phyloP scores from a whole-genome alignment of 2,888 invertebrate species.

The Neocrepidodera transversa region DNA sequence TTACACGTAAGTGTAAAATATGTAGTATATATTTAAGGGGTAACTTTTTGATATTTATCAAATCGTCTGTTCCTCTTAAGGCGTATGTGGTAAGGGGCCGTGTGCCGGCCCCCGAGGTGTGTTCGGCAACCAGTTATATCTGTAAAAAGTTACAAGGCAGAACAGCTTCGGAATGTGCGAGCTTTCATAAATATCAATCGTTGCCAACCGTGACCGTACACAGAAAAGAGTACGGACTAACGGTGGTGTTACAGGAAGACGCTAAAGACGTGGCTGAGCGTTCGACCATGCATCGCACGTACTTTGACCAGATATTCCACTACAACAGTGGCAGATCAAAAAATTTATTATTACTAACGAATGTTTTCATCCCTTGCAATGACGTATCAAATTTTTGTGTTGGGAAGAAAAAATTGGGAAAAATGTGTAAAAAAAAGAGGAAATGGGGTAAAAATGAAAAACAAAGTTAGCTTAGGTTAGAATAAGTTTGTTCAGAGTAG shows the following conservation, averaged over 20 bases:
- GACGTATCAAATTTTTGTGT: too few relatives aligned
- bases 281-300: slow-evolving; percentile 7
- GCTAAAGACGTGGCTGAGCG: background rate
- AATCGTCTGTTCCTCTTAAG: background rate
- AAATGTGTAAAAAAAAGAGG: too few relatives aligned
- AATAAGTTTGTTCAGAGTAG: too few relatives aligned
- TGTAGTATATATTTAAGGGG: too few relatives aligned
- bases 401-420: too few relatives aligned
- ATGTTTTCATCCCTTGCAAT: too few relatives aligned
- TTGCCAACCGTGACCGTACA: slow-evolving; percentile 48
- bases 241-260: slow-evolving; percentile 24
- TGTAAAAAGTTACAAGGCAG: slow-evolving; percentile 50
- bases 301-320: background rate
- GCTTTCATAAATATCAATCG: slow-evolving; percentile 62
- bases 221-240: slow-evolving; percentile 11
- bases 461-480: too few relatives aligned
- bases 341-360: background rate
- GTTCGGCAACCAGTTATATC: slow-evolving; percentile 42
- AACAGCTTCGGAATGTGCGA: slow-evolving; percentile 56
- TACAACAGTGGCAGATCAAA: too few relatives aligned
- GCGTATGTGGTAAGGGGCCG: background rate
- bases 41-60: too few relatives aligned
- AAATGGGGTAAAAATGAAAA: too few relatives aligned
- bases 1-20: too few relatives aligned
- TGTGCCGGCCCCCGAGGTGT: slow-evolving; percentile 13